Percentiles rank a stretch among this genome's conserved stretches.
Evolutionary conservation across 2,797 vertebrate genomes (phyloP).

Genomic region (Glyptemys insculpta): DNA sequence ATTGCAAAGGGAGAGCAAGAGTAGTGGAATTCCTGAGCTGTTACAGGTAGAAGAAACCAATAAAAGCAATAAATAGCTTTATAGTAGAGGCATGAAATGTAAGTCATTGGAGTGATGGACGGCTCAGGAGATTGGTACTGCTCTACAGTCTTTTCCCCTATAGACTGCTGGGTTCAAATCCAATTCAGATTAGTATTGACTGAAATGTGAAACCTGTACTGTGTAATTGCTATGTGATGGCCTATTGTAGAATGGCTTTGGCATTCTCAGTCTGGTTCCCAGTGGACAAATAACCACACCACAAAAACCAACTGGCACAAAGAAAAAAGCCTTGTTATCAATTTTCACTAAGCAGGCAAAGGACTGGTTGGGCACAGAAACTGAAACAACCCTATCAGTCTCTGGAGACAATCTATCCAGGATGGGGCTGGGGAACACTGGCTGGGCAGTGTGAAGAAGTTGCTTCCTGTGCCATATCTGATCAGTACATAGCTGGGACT

Average conservation of each 20-base stretch:
- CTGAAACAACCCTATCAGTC: neutral
- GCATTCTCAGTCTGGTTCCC: neutral
- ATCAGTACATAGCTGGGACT: neutral
- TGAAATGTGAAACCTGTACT: neutral
- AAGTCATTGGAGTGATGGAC: neutral
- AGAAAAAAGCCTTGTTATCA: neutral
- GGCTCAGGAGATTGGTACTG: neutral
- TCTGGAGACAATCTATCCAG: neutral
- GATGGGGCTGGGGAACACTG: neutral
- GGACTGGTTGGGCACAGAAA: neutral
- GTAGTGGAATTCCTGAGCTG: neutral
- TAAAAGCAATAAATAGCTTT: neutral
- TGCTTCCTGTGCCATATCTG: neutral
- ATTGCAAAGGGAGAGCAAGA: neutral
- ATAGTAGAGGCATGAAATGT: neutral
- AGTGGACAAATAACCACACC: neutral
- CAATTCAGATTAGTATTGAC: neutral
- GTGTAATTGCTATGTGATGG: neutral
- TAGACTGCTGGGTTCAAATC: neutral
- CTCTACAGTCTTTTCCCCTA: neutral
- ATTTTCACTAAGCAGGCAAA: neutral
- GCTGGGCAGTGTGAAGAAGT: neutral
- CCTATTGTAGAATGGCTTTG: neutral
- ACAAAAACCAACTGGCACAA: neutral
- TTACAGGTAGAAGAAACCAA: neutral